phyloP scores from a whole-genome alignment of 64 coral and sea anemone species.

The Dendrophyllia cribrosa region DNA sequence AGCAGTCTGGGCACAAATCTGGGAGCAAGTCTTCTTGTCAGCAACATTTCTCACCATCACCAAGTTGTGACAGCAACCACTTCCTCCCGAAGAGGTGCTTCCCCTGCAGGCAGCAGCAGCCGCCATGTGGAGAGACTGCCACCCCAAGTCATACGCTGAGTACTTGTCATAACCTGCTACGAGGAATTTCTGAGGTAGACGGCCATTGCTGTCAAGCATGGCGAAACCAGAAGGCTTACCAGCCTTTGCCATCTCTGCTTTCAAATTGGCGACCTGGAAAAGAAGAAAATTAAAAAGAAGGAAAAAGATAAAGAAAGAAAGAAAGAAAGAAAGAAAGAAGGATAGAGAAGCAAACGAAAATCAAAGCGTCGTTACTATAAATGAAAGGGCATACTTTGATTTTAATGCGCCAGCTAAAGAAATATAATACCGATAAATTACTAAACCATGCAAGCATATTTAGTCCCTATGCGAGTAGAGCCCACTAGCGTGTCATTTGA shows the following conservation, averaged over 20 bases:
- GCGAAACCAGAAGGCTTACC: slow-evolving; percentile 8
- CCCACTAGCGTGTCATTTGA: no score
- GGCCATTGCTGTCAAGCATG: background rate
- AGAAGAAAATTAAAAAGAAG: background rate
- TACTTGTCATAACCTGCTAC: background rate
- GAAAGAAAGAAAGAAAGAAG: background rate
- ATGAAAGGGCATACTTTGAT: no score
- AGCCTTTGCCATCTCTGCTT: background rate
- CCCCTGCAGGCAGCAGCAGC: slow-evolving; percentile 61
- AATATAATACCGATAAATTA: no score
- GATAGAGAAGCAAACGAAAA: no score
- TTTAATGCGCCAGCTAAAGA: no score
- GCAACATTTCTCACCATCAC: slow-evolving; percentile 35
- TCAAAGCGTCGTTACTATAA: no score
- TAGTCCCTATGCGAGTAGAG: no score
- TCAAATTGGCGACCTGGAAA: background rate
- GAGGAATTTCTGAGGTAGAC: background rate
- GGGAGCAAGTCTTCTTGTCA: slow-evolving; percentile 26
- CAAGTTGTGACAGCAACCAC: slow-evolving; percentile 49
- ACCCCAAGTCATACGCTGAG: slow-evolving; percentile 24
- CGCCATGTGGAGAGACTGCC: slow-evolving; percentile 63
- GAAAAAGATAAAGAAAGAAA: no score
- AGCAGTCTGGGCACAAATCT: slow-evolving; percentile 40
- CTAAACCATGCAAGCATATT: no score
- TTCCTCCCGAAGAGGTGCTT: slow-evolving; percentile 53